Base-by-base conservation (phyloP, 2,797 vertebrate species). In the Danionella dracula region DNA sequence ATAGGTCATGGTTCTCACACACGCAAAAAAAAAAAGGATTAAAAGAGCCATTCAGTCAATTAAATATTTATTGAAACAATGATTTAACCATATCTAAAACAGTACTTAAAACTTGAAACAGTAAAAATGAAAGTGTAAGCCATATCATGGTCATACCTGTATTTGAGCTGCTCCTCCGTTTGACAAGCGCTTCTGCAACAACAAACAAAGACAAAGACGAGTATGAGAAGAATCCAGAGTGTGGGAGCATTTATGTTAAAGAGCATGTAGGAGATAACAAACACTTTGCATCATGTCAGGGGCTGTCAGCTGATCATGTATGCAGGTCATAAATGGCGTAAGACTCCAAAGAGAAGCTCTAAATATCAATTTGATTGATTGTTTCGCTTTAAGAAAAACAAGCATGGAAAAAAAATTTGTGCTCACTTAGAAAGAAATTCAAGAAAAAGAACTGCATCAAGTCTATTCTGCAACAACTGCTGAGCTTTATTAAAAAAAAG, bases 121-220 rank as follows among this genome's bases (percentile, higher is more conserved):
- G 9, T 17, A 41, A 4, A 8, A 57, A 1, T 9, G 8, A 9
- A 0, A 27, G 8, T 4, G 12, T 8, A 10, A 11, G 31, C 54
- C 7, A 48, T 5, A 8, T 4, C 9, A 1, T 15, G 6, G 56
- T 68, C 83, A 83, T 75, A 91, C 90, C 88, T 80, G 62, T 78
- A 0, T 63, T 76, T 0, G 88, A 88, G 73, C 78, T 83, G 54
- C 80, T 76, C 78, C 84, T 85, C 70, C 84, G 89, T 82, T 89
- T 91, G 58, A 83, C 87, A 57, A 76, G 41, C 71, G 85, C 79
- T 67, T 82, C 89, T 90, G 84, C 64, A 71, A 53, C 40, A 65
- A 67, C 23, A 58, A 0, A 42, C 73, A 84, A 77, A 75, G 74
- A 83, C 76, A 55, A 12, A 46, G 8, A 68, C 4, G 59, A 38